Evolutionary conservation across 2,888 invertebrate genomes (phyloP).

Genomic region (Ceramica pisi): DNA sequence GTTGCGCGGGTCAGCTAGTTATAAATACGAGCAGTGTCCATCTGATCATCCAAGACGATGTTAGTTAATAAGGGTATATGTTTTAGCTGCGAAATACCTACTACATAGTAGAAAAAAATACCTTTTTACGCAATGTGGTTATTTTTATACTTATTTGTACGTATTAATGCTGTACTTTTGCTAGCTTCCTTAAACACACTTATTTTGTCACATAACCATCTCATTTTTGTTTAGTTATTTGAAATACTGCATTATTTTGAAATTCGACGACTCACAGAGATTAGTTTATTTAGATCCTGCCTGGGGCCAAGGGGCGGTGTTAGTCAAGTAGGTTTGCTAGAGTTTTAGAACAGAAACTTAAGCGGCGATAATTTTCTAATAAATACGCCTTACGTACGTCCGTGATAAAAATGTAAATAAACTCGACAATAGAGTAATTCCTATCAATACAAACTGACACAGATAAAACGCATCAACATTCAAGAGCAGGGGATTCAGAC

Average conservation of each 20-base stretch:
- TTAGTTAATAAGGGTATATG: background rate
- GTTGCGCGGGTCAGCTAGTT: too few relatives aligned
- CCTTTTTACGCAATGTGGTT: background rate
- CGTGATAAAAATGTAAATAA: too few relatives aligned
- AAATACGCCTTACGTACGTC: background rate
- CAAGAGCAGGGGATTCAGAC: too few relatives aligned
- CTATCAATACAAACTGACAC: too few relatives aligned
- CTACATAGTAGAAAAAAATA: too few relatives aligned
- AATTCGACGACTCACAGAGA: background rate
- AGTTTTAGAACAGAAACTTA: conserved; percentile 8
- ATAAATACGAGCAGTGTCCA: too few relatives aligned
- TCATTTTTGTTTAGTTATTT: conserved; percentile 11
- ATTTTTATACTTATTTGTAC: background rate
- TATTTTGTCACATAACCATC: conserved; percentile 18
- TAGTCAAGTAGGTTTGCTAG: conserved; percentile 10
- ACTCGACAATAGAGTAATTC: too few relatives aligned
- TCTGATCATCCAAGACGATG: background rate
- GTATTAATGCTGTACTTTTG: conserved; percentile 6
- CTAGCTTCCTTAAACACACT: conserved; percentile 8
- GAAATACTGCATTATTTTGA: background rate
- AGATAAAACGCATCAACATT: too few relatives aligned
- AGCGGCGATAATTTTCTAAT: background rate
- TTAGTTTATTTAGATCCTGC: background rate
- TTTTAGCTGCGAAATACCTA: background rate
- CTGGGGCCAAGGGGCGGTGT: background rate